Evolutionary conservation across 35 echinoderm and acorn worm genomes (phyloP).

Genomic region (Stichopus chloronotus): DNA sequence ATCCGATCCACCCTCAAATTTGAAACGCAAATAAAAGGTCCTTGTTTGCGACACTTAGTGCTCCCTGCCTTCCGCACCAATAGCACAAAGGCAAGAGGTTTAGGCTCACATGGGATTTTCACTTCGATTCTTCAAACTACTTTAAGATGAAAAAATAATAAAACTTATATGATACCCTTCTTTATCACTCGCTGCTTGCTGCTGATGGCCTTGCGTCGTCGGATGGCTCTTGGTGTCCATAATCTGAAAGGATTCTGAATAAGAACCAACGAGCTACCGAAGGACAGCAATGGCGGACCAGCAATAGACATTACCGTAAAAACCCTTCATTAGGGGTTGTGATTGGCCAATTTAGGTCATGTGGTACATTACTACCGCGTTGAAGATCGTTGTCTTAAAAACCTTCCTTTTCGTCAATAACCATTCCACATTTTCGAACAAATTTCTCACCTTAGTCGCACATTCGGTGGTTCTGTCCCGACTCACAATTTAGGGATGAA

Average conservation of each 20-base stretch:
- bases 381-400: slow-evolving; percentile 55
- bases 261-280: slow-evolving; percentile 96
- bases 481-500: neutral
- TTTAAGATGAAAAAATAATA: slow-evolving; percentile 71
- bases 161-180: slow-evolving; percentile 93
- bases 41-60: neutral
- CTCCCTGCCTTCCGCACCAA: slow-evolving; percentile 37
- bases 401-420: neutral
- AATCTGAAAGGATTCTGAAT: slow-evolving; percentile 77
- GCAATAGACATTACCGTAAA: slow-evolving; percentile 84
- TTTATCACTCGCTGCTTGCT: slow-evolving; percentile 83
- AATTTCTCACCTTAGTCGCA: slow-evolving; percentile 33
- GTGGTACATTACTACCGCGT: slow-evolving; percentile 76
- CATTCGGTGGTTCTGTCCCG: neutral
- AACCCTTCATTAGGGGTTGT: slow-evolving; percentile 49
- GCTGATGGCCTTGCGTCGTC: slow-evolving; percentile 93
- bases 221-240: slow-evolving; percentile 99
- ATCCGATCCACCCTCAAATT: slow-evolving; percentile 19
- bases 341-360: slow-evolving; percentile 96
- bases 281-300: slow-evolving; percentile 99
- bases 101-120: slow-evolving; percentile 60
- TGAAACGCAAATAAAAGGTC: neutral
- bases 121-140: slow-evolving; percentile 60
- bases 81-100: slow-evolving; percentile 51
- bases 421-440: neutral